Percentiles rank a stretch among this genome's conserved stretches.
These are phyloP conservation scores for Agrochola lychnidis DNA, from an alignment of 2,888 invertebrate species.

Conservation along the genomic window DNA sequence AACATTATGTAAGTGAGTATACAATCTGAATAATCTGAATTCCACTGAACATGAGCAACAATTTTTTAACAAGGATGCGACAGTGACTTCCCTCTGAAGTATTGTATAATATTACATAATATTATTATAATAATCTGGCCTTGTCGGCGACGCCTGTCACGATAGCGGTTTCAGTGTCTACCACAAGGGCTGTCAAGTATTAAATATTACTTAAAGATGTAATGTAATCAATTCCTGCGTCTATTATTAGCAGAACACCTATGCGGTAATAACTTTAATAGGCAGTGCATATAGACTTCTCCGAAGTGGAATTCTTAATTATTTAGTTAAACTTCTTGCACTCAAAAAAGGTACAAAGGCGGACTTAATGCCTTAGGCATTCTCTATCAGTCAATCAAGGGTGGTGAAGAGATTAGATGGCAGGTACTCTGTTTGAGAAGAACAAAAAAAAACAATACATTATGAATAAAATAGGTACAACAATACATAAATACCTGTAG, in stretches of 20 bases:
- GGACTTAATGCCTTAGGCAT: too few relatives aligned
- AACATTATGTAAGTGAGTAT: constrained; percentile 19
- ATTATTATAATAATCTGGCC: constrained; percentile 82
- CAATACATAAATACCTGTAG: not conserved
- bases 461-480: too few relatives aligned
- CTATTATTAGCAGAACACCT: constrained; percentile 8
- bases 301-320: too few relatives aligned
- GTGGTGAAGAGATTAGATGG: too few relatives aligned
- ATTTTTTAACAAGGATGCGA: constrained; percentile 61
- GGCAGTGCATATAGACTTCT: not conserved
- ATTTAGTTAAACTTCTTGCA: too few relatives aligned
- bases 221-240: constrained; percentile 16
- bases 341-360: too few relatives aligned
- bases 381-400: too few relatives aligned
- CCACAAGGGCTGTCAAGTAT: constrained; percentile 22
- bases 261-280: constrained; percentile 8
- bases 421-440: too few relatives aligned
- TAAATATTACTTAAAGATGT: constrained; percentile 31
- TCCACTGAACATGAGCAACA: constrained; percentile 39
- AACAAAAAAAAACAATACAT: too few relatives aligned
- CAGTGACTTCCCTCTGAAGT: constrained; percentile 33
- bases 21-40: constrained; percentile 37
- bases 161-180: constrained; percentile 92
- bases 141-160: constrained; percentile 93
- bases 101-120: constrained; percentile 53